Base-by-base conservation (phyloP, 37 sponge, comb jelly and placozoan species). In the Trichoplax adhaerens region DNA sequence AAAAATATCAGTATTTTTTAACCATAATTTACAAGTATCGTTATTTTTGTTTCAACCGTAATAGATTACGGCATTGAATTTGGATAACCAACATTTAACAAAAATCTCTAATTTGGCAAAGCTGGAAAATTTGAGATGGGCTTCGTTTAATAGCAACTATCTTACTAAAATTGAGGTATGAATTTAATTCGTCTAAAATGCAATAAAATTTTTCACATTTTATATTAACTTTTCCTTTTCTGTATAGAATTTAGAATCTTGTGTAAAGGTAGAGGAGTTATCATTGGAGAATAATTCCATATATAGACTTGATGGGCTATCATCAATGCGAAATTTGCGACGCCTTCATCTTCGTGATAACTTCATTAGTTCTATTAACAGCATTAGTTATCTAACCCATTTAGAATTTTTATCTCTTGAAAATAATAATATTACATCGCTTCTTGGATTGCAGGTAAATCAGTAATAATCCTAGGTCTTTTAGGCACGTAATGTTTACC, bases 41-140 rank as follows among this genome's bases (percentile, higher is more conserved):
- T n/a, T 12, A n/a, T 46, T 12, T 58, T 7, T 57, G 10, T 29
- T 48, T 12, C 48, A 5, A 66, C 52, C 64, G 2, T 5, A 75
- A 62, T 6, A 89, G 81, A 80, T 89, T 49, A 94, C 90, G 1
- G 68, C 82, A 64, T 54, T 89, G 7, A 74, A 79, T 65, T 68
- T 82, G 49, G 72, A 73, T 72, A 74, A 78, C 47, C 80, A 75
- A 47, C 66, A 78, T 59, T 64, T 94, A 0, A 63, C 71, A 49
- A 77, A 81, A 50, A 68, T 94, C 52, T 64, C 78, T 53, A 66
- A 60, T 52, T 52, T 94, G 1, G 83, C 81, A 55, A 77, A 89
- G 55, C 81, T 90, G 29, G 77, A 81, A 29, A 86, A 94, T 64
- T 68, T 94, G 62, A 78, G 66, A 58, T 94, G 94, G 94, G 82